phyloP scores from a whole-genome alignment of 2,797 vertebrate genomes.

The Coracias cyanogaster region DNA sequence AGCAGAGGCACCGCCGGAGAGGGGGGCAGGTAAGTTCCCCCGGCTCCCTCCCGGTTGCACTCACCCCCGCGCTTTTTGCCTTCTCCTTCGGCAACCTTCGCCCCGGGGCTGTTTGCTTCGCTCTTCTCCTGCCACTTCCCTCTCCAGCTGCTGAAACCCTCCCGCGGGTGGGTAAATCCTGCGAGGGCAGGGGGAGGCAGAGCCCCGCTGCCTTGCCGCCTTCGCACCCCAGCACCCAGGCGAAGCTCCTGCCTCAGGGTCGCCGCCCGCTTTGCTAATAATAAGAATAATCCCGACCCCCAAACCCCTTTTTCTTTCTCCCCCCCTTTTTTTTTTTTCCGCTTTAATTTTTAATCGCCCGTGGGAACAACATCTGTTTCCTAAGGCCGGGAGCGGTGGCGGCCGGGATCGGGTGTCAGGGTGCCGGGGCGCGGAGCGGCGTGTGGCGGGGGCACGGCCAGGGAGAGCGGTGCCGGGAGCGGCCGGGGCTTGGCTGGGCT shows the following conservation, averaged over 20 bases:
- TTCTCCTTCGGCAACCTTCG: background rate
- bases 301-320: background rate
- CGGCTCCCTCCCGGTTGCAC: background rate
- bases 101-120: background rate
- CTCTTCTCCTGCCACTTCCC: background rate
- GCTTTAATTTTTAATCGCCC: conserved; percentile 70
- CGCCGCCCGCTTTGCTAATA: background rate
- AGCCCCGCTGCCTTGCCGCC: background rate
- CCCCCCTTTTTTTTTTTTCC: background rate
- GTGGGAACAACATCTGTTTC: conserved; percentile 40
- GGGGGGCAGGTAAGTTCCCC: background rate
- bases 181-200: background rate
- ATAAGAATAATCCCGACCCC: background rate
- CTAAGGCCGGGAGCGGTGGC: conserved; percentile 19
- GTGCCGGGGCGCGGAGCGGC: background rate
- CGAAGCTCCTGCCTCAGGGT: background rate
- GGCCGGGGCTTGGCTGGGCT: background rate
- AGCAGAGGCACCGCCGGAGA: background rate
- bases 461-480: background rate
- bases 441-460: background rate
- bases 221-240: background rate
- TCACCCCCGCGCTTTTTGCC: background rate
- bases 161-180: background rate
- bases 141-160: background rate
- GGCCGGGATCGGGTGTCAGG: conserved; percentile 55